These are phyloP conservation scores for Meriones psammophilus DNA, from an alignment of 2,797 vertebrate species.

Conservation along the genomic window DNA sequence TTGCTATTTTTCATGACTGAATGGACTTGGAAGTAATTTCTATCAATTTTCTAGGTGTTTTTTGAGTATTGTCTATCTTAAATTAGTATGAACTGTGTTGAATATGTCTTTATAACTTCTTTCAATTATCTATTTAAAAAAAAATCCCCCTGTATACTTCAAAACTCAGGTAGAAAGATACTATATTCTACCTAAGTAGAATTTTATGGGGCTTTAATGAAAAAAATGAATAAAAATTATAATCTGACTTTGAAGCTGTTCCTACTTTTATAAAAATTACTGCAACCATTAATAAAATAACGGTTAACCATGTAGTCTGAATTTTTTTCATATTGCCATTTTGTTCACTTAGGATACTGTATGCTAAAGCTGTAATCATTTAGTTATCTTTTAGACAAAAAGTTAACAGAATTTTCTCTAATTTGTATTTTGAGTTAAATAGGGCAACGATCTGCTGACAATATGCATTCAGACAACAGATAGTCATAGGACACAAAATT, in stretches of 20 bases:
- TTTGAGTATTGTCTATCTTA: background rate
- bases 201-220: background rate
- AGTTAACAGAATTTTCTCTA: background rate
- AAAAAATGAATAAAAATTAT: background rate
- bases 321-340: constrained; percentile 52
- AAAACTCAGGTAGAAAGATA: constrained; percentile 1
- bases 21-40: background rate
- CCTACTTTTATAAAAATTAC: background rate
- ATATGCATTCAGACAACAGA: background rate
- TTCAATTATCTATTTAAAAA: background rate
- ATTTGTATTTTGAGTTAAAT: background rate
- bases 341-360: background rate
- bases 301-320: background rate
- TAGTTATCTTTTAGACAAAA: background rate
- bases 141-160: background rate
- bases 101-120: background rate
- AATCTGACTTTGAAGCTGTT: background rate
- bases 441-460: background rate
- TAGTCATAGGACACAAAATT: constrained; percentile 31
- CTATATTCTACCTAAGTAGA: background rate
- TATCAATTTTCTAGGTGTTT: background rate
- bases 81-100: background rate
- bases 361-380: background rate
- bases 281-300: background rate
- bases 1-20: no score